Percentiles rank a stretch among this genome's conserved stretches.
phyloP scores from a whole-genome alignment of 2,888 invertebrate genomes.

The Mycogona germanica region DNA sequence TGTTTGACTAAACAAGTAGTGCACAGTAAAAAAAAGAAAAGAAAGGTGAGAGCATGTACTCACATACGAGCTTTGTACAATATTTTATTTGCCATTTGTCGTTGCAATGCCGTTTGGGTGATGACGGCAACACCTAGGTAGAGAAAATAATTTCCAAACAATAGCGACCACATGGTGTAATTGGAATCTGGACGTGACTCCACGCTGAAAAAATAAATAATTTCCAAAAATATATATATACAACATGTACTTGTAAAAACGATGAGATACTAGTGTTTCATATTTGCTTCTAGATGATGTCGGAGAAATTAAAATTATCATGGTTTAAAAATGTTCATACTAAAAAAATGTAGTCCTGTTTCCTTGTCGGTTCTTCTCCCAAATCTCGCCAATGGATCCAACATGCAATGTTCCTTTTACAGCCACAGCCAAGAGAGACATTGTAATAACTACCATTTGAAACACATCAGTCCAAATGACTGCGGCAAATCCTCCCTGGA shows the following conservation, averaged over 20 bases:
- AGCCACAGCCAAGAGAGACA: neutral
- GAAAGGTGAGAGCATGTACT: neutral
- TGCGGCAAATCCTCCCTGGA: constrained; percentile 8
- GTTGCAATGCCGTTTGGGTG: constrained; percentile 2
- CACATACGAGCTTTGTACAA: constrained; percentile 4
- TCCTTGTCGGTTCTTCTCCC: constrained; percentile 7
- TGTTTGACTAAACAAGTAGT: neutral
- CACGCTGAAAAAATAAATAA: neutral
- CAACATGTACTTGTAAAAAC: too few relatives aligned
- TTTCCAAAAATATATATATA: neutral
- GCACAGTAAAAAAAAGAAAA: neutral
- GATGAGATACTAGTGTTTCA: too few relatives aligned
- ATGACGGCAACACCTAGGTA: neutral
- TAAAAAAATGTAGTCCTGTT: constrained; percentile 6
- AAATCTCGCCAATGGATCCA: constrained; percentile 4
- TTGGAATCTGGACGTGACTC: neutral
- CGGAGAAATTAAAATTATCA: neutral
- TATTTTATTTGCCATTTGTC: constrained; percentile 12
- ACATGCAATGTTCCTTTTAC: constrained; percentile 12
- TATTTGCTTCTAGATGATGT: too few relatives aligned
- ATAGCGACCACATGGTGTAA: constrained; percentile 12
- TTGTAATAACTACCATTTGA: constrained; percentile 6
- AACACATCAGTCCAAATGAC: constrained; percentile 16
- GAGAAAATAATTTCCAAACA: constrained; percentile 10
- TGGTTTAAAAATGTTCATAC: neutral